phyloP scores from a whole-genome alignment of 2,888 invertebrate species.

The Eristalinus aeneus region DNA sequence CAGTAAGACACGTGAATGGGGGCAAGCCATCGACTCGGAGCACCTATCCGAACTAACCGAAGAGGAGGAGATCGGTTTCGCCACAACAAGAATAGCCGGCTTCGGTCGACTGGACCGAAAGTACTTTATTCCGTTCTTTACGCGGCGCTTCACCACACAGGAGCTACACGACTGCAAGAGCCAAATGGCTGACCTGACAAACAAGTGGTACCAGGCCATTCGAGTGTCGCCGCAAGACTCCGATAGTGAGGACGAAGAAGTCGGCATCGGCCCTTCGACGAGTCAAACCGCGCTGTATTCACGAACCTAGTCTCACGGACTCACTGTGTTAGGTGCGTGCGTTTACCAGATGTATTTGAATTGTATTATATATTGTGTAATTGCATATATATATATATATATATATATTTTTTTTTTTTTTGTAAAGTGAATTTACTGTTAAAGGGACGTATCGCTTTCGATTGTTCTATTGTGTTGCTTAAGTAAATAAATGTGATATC shows the following conservation, averaged over 20 bases:
- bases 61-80: conserved; percentile 92
- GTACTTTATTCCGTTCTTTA: conserved; percentile 98
- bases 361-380: conserved; percentile 54
- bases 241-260: conserved; percentile 86
- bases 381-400: conserved; percentile 20
- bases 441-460: conserved; percentile 50
- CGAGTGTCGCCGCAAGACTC: conserved; percentile 93
- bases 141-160: conserved; percentile 96
- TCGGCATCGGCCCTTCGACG: conserved; percentile 77
- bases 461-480: conserved; percentile 64
- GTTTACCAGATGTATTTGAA: conserved; percentile 46
- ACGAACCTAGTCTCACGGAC: conserved; percentile 15
- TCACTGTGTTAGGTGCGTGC: neutral
- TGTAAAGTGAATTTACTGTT: conserved; percentile 31
- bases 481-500: conserved; percentile 68
- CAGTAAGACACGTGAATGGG: conserved; percentile 99
- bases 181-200: conserved; percentile 97
- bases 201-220: conserved; percentile 98
- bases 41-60: conserved; percentile 96
- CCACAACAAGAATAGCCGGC: conserved; percentile 90
- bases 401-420: conserved; percentile 10
- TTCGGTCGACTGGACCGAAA: conserved; percentile 96
- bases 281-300: conserved; percentile 69
- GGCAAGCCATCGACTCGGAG: conserved; percentile 95
- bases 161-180: conserved; percentile 97